Conservation (phyloP, 1,140 invertebrate genomes). For the Centruroides vittatus region DNA sequence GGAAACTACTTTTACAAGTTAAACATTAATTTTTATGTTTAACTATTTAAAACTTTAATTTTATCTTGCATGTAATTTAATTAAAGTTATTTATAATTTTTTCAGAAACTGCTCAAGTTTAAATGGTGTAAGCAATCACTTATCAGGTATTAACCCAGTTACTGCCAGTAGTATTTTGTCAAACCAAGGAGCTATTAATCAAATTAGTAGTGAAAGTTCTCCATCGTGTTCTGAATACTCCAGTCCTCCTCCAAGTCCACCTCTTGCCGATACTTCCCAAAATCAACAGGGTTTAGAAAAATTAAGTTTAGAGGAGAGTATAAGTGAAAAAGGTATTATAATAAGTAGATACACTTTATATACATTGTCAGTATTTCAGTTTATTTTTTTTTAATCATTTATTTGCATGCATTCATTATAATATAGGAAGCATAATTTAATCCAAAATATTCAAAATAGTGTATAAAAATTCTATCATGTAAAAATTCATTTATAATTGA, state of each 20-base stretch:
- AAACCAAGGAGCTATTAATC: not conserved
- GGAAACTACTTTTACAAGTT: too few species aligned
- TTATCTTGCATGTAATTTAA: too few species aligned
- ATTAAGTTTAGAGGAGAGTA: conserved; percentile 16
- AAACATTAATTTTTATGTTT: too few species aligned
- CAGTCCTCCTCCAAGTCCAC: conserved; percentile 20
- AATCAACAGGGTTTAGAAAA: conserved; percentile 1
- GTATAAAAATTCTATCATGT: too few species aligned
- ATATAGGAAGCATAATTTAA: too few species aligned
- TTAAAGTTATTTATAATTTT: not conserved
- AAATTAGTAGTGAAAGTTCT: conserved; percentile 15
- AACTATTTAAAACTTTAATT: too few species aligned
- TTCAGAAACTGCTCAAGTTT: not conserved
- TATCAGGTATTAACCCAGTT: not conserved
- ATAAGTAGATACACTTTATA: too few species aligned
- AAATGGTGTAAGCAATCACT: not conserved
- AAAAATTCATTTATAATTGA: too few species aligned
- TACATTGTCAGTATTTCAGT: too few species aligned
- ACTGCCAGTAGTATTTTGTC: not conserved
- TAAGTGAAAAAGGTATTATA: not conserved
- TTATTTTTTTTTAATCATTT: too few species aligned
- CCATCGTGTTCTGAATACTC: conserved; percentile 19
- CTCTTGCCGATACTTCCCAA: conserved; percentile 1
- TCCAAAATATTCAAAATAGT: too few species aligned
- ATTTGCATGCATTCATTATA: too few species aligned